Evolutionary conservation across 1,140 invertebrate species (phyloP).

Genomic region (Galendromus occidentalis): DNA sequence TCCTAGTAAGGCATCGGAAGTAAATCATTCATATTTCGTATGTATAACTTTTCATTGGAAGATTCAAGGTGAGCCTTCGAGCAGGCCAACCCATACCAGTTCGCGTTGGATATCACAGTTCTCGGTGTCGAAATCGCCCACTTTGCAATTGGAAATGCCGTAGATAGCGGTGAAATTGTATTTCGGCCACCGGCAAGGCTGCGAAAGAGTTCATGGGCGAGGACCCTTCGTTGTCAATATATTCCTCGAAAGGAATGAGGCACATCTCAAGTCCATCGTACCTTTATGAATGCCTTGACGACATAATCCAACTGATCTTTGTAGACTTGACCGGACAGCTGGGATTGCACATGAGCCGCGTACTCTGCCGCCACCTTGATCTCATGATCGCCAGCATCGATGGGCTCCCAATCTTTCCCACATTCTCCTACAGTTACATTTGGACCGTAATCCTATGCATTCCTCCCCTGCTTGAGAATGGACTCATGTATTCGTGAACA

Average conservation of each 20-base stretch:
- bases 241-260: too few species aligned
- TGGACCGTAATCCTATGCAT: not conserved
- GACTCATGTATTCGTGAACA: not conserved
- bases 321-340: not conserved
- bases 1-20: too few species aligned
- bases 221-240: too few species aligned
- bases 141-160: not conserved
- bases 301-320: not conserved
- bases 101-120: not conserved
- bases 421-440: not conserved
- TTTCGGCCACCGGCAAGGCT: not conserved
- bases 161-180: constrained; percentile 5
- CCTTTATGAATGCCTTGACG: not conserved
- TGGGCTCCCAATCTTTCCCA: not conserved
- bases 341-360: not conserved
- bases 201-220: too few species aligned
- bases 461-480: not conserved
- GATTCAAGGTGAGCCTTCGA: too few species aligned
- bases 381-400: not conserved
- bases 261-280: not conserved
- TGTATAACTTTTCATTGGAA: too few species aligned
- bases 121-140: not conserved
- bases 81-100: not conserved
- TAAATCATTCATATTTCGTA: too few species aligned
- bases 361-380: not conserved